Base-by-base conservation (phyloP, 2,797 vertebrate species). In the Hylomyscus alleni region DNA sequence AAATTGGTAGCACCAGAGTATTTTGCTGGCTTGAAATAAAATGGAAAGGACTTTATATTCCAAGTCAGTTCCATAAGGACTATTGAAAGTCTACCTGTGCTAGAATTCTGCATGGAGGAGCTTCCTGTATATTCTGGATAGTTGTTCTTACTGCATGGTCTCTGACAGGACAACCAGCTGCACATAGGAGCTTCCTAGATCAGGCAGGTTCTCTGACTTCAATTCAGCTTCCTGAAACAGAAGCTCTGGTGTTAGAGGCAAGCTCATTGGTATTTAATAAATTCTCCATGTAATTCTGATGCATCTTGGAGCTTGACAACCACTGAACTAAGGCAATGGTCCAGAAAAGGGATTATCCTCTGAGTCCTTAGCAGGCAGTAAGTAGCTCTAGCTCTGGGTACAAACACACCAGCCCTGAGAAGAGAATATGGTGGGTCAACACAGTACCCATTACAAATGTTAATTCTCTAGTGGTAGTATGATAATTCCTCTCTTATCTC, bases 221-320 rank as follows among this genome's bases (percentile, higher is more conserved):
- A 77, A 47, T 58, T 56, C n/a, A 89, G 40, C 69, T 14, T 73
- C 73, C 11, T 73, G 10, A 83, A 80, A 91, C 24, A 92, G n/a
- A 85, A 50, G 47, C 34, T 88, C 24, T 22, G 17, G 20, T 8
- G 7, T 9, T 37, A 24, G 10, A 11, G 3, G 37, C 31, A 78
- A 47, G 50, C 0, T 82, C 69, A 47, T 3, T 50, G 58, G 31
- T 1, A 14, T 47, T 94, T 88, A 50, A 65, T 69, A 80, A 83
- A 24, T 5, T 62, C 19, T 82, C 73, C 8, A 7, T n/a, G 62
- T 92, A 60, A 89, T 89, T 95, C 15, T 80, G 67, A 83, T 72
- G 20, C 8, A 86, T 29, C 29, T 47, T 86, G 2, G 44, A 62
- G 44, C 72, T 75, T 31, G 24, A 82, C 40, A 85, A 54, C 0